phyloP scores from a whole-genome alignment of 2,888 invertebrate genomes.

The Drosophila testacea region DNA sequence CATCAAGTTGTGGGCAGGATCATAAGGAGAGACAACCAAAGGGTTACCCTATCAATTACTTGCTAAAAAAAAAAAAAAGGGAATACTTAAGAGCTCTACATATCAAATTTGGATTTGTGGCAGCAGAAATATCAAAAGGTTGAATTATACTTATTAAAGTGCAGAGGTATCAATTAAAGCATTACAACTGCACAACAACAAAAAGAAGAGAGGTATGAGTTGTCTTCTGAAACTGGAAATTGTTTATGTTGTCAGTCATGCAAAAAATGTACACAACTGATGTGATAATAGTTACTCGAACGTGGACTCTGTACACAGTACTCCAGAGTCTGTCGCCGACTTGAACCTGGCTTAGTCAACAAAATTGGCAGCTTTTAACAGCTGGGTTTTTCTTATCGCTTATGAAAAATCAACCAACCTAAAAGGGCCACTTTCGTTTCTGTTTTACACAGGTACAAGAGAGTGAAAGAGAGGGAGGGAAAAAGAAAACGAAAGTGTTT shows the following conservation, averaged over 20 bases:
- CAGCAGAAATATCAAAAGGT: conserved; percentile 5
- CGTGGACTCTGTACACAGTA: neutral
- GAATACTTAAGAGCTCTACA: conserved; percentile 7
- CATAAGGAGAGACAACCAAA: conserved; percentile 3
- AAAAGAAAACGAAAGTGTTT: conserved; percentile 72
- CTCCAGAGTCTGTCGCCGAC: conserved; percentile 6
- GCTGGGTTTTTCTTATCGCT: conserved; percentile 50
- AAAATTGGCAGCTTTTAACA: conserved; percentile 43
- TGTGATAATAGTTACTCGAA: conserved; percentile 33
- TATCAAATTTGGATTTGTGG: conserved; percentile 43
- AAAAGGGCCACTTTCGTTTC: conserved; percentile 56
- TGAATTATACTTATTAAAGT: conserved; percentile 26
- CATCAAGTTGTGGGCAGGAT: conserved; percentile 22
- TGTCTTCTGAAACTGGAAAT: neutral
- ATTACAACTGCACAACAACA: conserved; percentile 8
- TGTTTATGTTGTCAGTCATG: conserved; percentile 16
- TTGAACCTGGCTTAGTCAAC: conserved; percentile 14
- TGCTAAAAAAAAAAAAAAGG: neutral
- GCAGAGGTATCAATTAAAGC: conserved; percentile 31
- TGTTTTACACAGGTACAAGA: conserved; percentile 3
- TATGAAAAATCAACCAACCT: conserved; percentile 46
- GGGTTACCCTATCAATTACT: conserved; percentile 35
- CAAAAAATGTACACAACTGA: conserved; percentile 33
- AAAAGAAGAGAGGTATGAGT: neutral
- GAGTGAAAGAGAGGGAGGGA: neutral